phyloP scores from a whole-genome alignment of 2,888 invertebrate species.

The Parthenolecanium corni region DNA sequence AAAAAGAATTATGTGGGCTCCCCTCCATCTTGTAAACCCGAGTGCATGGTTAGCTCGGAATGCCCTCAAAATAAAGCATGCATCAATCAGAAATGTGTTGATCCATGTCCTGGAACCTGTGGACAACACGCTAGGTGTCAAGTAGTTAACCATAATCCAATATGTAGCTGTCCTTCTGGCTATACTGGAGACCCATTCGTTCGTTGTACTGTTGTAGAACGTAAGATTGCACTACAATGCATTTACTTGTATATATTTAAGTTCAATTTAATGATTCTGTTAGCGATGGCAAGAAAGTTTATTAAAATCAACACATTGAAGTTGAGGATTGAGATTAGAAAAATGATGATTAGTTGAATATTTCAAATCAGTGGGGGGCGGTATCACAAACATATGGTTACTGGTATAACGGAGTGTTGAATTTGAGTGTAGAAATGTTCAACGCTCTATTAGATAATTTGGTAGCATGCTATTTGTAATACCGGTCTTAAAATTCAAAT shows the following conservation, averaged over 20 bases:
- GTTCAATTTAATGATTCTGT: not conserved
- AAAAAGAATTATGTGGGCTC: slow-evolving; percentile 58
- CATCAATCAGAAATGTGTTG: slow-evolving; percentile 61
- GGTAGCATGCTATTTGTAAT: no score
- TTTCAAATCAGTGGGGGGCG: no score
- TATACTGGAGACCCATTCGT: slow-evolving; percentile 49
- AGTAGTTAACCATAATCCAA: slow-evolving; percentile 65
- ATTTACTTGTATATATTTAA: not conserved
- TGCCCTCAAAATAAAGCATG: slow-evolving; percentile 64
- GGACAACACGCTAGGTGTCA: slow-evolving; percentile 65
- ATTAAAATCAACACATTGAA: no score
- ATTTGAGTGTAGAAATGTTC: no score
- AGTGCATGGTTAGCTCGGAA: slow-evolving; percentile 66
- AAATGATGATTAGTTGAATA: no score
- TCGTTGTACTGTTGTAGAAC: slow-evolving; percentile 42
- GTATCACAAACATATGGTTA: no score
- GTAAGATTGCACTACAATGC: slow-evolving; percentile 29
- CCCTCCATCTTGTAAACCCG: slow-evolving; percentile 64
- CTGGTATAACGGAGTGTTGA: no score
- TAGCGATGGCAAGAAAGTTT: not conserved
- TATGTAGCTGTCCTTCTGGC: slow-evolving; percentile 47
- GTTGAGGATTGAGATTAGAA: no score
- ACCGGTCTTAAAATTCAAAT: no score
- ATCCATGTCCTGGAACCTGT: slow-evolving; percentile 65
- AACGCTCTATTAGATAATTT: no score